Evolutionary conservation across 2,888 invertebrate species (phyloP), one percentile per base, ranked within the genome.

Genomic region (Exocentrus adspersus): DNA sequence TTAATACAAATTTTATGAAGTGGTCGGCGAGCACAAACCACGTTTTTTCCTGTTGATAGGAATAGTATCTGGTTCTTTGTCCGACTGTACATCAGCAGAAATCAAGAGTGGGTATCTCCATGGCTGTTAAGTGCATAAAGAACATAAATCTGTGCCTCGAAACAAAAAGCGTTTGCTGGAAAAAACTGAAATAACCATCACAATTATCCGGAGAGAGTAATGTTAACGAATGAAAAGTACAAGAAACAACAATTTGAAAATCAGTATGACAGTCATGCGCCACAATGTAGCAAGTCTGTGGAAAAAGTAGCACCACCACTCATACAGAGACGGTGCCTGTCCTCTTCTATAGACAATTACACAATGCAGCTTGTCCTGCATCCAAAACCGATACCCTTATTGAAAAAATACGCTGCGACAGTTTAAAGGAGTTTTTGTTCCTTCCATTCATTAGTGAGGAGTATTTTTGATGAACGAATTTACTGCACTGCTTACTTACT

Each of bases 151-250:
- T 48, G 9, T 16, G 28, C 9, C 10, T 9, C 3, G 14, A 50
- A 41, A 51, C 42, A 56, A 56, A 56, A 56, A 62, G 56, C 50
- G 50, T 56, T 45, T 20, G 12, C 12, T 5, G 51, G 57, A 62
- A 58, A n/a, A 52, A 62, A 62, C 37, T 41, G 42, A 62, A 62
- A 58, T 62, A 62, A 58, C 46, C 58, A 59, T 59, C 54, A 56
- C 60, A 64, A 64, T 64, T 64, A 64, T 51, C 59, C 24, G 21
- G 54, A 54, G 64, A 54, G 64, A 59, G 54, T 41, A 54, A 64
- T 64, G 64, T 60, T 60, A 60, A 60, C 64, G 59, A 64, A 64
- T 60, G 64, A 57, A 53, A 64, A 64, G 42, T 60, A 57, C 64
- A 56, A 64, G 21, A 30, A 51, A 43, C 41, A 57, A 53, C 56